Evolutionary conservation across 2,113 vertebrate species (phyloP), one percentile per base, ranked within the genome.

Genomic region (Paralichthys olivaceus): DNA sequence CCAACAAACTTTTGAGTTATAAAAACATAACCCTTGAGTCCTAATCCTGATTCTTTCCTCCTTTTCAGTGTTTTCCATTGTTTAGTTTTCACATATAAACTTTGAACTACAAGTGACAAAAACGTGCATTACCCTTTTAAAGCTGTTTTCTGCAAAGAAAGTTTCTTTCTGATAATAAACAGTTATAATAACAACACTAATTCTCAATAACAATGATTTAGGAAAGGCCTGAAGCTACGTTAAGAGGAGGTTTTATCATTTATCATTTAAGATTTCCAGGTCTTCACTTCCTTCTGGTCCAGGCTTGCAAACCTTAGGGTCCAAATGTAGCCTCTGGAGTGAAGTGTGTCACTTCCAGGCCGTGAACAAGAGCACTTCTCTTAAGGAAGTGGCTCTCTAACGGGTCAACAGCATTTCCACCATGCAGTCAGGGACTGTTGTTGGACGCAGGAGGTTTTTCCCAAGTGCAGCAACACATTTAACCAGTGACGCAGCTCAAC

Each of bases 361-460:
- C 64, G 59, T 72, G 68, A 88, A 81, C 67, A 75, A 69, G 54
- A 80, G 49, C 72, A 45, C 49, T 61, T 69, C 49, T 73, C 80
- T 54, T 3, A 66, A 79, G 84, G 81, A 88, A 87, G 70, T 84
- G 58, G 55, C 19, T 29, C 32, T 56, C 32, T 65, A n/a, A 60
- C 20, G 25, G 75, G 56, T 73, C 80, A 79, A 28, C 29, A 68
- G 47, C 49, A 58, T 72, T 88, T 81, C 83, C 90, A 84, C 32
- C 40, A 74, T 83, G 67, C 49, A 34, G 8, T 54, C 67, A 6
- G 75, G 72, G 61, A 84, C n/a, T 11, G 49, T 64, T 63, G 56
- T 28, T 34, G 23, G 59, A 29, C 26, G 37, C 61, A 62, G 67
- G 45, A 51, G 61, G 63, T 70, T 72, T 73, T 75, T 72, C 47